A percentile compares a stretch with the other conserved stretches of the same genome.
These are phyloP conservation scores for Spisula subtruncata DNA, from an alignment of 2,888 invertebrate species.

Conservation along the genomic window DNA sequence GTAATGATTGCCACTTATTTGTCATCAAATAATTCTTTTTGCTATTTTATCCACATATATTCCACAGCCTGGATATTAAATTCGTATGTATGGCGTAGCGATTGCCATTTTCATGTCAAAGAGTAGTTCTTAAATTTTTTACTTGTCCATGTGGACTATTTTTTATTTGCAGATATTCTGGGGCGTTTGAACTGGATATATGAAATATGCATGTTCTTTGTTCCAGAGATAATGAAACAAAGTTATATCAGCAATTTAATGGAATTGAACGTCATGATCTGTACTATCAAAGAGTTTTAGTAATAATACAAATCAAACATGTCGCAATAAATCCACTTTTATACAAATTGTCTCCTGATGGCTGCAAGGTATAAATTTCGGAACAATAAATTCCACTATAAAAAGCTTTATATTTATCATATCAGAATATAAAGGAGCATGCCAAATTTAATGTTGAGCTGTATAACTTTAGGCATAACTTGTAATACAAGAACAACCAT, in stretches of 20 bases:
- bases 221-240: conserved; percentile 12
- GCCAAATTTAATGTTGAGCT: too few species aligned
- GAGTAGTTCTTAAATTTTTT: not conserved
- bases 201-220: conserved; percentile 15
- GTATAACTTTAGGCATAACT: too few species aligned
- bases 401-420: too few species aligned
- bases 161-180: not conserved
- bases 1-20: conserved; percentile 1
- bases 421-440: too few species aligned
- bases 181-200: not conserved
- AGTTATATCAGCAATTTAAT: conserved; percentile 7
- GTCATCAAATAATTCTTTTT: not conserved
- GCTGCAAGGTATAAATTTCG: too few species aligned
- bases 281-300: not conserved
- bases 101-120: conserved; percentile 12
- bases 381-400: too few species aligned
- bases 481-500: too few species aligned
- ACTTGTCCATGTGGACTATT: not conserved
- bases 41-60: too few species aligned
- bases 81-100: not conserved
- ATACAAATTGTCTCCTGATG: not conserved
- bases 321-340: not conserved
- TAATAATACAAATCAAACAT: conserved; percentile 12
- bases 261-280: not conserved
- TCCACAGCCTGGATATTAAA: too few species aligned